Conservation (phyloP, 2,888 invertebrate genomes). For the Drosophila macrospina region DNA sequence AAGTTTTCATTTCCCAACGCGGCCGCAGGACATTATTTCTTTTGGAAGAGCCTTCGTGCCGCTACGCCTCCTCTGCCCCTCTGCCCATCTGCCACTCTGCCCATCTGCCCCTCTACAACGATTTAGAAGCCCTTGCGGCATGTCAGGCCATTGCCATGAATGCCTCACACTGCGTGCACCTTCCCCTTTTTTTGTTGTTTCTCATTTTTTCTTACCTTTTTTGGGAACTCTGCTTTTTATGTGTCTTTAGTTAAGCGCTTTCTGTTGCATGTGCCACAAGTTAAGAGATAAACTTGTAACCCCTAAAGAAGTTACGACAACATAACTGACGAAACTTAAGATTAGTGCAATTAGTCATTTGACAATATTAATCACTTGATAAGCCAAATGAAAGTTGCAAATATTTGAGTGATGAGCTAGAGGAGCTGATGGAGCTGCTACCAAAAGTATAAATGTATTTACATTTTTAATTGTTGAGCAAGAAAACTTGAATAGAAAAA, state of each 20-base stretch:
- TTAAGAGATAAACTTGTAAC: constrained; percentile 55
- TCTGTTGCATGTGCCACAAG: constrained; percentile 55
- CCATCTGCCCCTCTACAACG: constrained; percentile 15
- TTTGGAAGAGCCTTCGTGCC: constrained; percentile 20
- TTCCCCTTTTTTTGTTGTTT: constrained; percentile 10
- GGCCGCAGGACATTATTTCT: constrained; percentile 76
- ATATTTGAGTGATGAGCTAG: neutral
- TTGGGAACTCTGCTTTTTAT: constrained; percentile 17
- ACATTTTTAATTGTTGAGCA: too few relatives aligned
- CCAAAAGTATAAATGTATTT: too few relatives aligned
- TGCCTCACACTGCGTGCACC: constrained; percentile 43
- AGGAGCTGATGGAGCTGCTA: too few relatives aligned
- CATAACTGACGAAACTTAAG: constrained; percentile 28
- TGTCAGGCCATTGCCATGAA: constrained; percentile 65
- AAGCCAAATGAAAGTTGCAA: constrained; percentile 20
- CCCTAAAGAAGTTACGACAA: constrained; percentile 54
- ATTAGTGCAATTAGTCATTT: constrained; percentile 60
- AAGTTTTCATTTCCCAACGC: constrained; percentile 76
- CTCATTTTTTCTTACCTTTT: constrained; percentile 3
- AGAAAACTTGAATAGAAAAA: too few relatives aligned
- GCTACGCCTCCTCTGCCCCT: too few relatives aligned
- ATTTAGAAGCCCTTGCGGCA: constrained; percentile 59
- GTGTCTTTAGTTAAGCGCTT: constrained; percentile 48
- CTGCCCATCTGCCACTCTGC: too few relatives aligned
- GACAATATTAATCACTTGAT: constrained; percentile 12